A percentile compares a stretch with the other conserved stretches of the same genome.
phyloP scores from a whole-genome alignment of 2,113 vertebrate genomes.

The Sinocyclocheilus grahami region DNA sequence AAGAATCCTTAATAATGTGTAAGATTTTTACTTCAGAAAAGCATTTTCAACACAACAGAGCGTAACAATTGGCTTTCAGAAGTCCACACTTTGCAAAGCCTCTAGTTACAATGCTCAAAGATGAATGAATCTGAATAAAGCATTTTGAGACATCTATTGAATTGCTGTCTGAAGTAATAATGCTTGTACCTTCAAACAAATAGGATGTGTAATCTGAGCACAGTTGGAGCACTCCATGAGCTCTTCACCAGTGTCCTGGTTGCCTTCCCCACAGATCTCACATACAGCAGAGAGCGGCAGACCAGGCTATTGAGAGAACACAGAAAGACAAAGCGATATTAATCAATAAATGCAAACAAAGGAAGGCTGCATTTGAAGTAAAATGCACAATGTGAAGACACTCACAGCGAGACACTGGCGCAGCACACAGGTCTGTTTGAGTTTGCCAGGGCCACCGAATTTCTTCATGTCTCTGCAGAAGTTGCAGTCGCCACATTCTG shows the following conservation, averaged over 20 bases:
- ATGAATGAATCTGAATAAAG: background rate
- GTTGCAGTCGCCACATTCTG: conserved; percentile 92
- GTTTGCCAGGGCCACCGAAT: conserved; percentile 90
- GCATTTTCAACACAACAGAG: no score
- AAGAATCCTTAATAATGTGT: no score
- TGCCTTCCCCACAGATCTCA: conserved; percentile 92
- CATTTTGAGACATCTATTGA: background rate
- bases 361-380: background rate
- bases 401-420: conserved; percentile 91
- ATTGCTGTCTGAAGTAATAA: background rate
- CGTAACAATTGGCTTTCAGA: background rate
- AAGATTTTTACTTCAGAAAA: no score
- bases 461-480: conserved; percentile 97
- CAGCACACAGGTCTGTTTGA: conserved; percentile 92
- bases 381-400: background rate
- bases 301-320: conserved; percentile 81
- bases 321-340: conserved; percentile 43
- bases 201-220: conserved; percentile 92
- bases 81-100: background rate
- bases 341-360: conserved; percentile 33
- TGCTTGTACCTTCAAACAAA: conserved; percentile 84
- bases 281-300: conserved; percentile 94
- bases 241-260: conserved; percentile 87
- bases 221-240: conserved; percentile 98
- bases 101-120: background rate